Evolutionary conservation across 2,113 vertebrate species (phyloP), one percentile per base, ranked within the genome.

Genomic region (Aptenodytes forsteri): DNA sequence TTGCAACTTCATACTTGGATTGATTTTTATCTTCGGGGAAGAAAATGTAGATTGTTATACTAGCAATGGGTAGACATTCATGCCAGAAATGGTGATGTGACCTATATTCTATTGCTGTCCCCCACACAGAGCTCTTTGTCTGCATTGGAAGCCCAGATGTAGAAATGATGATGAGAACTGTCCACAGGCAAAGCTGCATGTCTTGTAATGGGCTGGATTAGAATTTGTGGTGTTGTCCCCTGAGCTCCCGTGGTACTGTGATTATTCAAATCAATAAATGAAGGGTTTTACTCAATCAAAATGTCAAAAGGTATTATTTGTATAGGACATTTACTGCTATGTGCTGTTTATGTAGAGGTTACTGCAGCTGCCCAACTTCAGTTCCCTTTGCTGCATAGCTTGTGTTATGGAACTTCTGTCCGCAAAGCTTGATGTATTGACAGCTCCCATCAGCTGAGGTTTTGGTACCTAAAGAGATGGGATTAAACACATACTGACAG

Each of bases 21-120:
- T 89, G 65, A 95, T 96, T 94, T 96, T 95, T 91, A 83, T 96
- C 89, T 95, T 93, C 85, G 52, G 44, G 44, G 10, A 94, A 91
- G 61, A 87, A 95, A 97, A 93, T 91, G 62, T 30, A 79, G 70
- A 72, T 94, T 95, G 91, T 95, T 83, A 44, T 70, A 11, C 67
- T 70, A 89, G 90, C 89, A 93, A 87, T 96, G 87, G 52, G 14
- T 55, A 65, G 50, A 32, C 38, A 61, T 46, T 95, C 26, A 25
- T 76, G 38, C n/a, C 67, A 80, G 59, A 77, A 47, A 80, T 80
- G 65, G 49, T 85, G 81, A 79, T 90, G 75, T 91, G 90, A 83
- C 90, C 86, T 88, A 47, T 71, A 54, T 83, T 97, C 58, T 90
- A 22, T 92, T 83, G 55, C 62, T 90, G 26, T 72, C 54, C 36